A percentile compares a stretch with the other conserved stretches of the same genome.
These are phyloP conservation scores for Lacanobia oleracea DNA, from an alignment of 2,888 invertebrate genomes.

Conservation along the genomic window DNA sequence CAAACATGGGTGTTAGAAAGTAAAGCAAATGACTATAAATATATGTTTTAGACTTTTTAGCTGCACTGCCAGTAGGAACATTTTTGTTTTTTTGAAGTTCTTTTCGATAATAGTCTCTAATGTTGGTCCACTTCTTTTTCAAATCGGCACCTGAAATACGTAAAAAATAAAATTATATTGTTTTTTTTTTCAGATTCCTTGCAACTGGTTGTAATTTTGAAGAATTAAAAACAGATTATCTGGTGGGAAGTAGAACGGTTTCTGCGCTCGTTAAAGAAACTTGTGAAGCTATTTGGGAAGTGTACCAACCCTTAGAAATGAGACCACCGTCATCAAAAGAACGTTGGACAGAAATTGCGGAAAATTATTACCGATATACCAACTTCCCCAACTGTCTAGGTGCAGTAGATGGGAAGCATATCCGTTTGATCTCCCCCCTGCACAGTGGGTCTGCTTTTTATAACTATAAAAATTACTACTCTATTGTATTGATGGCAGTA, in stretches of 20 bases:
- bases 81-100: too few relatives aligned
- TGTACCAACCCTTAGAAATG: constrained; percentile 9
- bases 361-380: constrained; percentile 1
- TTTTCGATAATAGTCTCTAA: too few relatives aligned
- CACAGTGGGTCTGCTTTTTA: too few relatives aligned
- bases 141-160: too few relatives aligned
- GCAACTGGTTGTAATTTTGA: constrained; percentile 16
- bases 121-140: too few relatives aligned
- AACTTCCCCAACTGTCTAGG: constrained; percentile 8
- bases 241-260: constrained; percentile 1
- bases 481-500: constrained; percentile 16
- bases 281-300: constrained; percentile 11
- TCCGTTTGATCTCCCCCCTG: constrained; percentile 1
- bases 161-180: too few relatives aligned
- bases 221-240: background rate
- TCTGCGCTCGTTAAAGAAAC: constrained; percentile 12
- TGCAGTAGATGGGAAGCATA: constrained; percentile 12
- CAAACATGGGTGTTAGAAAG: too few relatives aligned
- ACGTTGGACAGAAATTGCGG: constrained; percentile 9
- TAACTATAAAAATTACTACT: constrained; percentile 10
- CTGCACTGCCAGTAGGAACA: too few relatives aligned
- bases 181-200: background rate
- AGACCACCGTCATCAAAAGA: constrained; percentile 17
- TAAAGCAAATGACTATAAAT: too few relatives aligned
- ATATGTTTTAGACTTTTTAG: too few relatives aligned